Conservation (phyloP, 2,888 invertebrate genomes). For the Phorcus lineatus region DNA sequence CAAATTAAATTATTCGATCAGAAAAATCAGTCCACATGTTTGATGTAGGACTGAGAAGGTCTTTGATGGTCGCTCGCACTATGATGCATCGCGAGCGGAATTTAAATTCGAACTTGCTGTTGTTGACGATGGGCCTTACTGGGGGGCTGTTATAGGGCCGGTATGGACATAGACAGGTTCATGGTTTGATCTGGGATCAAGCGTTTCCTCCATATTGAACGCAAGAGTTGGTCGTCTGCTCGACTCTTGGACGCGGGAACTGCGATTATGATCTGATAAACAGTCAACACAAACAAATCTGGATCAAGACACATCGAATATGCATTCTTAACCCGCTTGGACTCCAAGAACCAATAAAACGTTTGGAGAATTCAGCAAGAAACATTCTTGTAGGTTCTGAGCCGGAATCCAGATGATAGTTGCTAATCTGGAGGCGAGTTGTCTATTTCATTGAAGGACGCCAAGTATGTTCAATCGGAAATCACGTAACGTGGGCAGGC, state of each 20-base stretch:
- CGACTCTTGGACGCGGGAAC: background rate
- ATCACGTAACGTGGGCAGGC: conserved; percentile 4
- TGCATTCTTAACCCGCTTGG: background rate
- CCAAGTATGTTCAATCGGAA: background rate
- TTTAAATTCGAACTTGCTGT: conserved; percentile 32
- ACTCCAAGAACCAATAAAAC: background rate
- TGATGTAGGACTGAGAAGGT: background rate
- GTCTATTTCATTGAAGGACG: background rate
- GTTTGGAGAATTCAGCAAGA: background rate
- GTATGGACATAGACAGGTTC: conserved; percentile 12
- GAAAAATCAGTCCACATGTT: conserved; percentile 20
- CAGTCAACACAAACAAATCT: background rate
- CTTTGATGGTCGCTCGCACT: conserved; percentile 15
- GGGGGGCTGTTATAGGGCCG: background rate
- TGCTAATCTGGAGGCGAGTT: background rate
- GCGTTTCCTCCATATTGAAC: conserved; percentile 10
- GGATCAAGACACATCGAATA: background rate
- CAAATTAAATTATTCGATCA: conserved; percentile 28
- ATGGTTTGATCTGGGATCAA: conserved; percentile 9
- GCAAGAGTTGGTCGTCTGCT: background rate
- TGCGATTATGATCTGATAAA: background rate
- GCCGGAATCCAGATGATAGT: background rate
- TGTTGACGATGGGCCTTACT: conserved; percentile 25
- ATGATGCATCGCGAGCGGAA: conserved; percentile 22
- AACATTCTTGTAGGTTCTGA: background rate